phyloP scores from a whole-genome alignment of 1,140 invertebrate species.

The Mylabris phalerata region DNA sequence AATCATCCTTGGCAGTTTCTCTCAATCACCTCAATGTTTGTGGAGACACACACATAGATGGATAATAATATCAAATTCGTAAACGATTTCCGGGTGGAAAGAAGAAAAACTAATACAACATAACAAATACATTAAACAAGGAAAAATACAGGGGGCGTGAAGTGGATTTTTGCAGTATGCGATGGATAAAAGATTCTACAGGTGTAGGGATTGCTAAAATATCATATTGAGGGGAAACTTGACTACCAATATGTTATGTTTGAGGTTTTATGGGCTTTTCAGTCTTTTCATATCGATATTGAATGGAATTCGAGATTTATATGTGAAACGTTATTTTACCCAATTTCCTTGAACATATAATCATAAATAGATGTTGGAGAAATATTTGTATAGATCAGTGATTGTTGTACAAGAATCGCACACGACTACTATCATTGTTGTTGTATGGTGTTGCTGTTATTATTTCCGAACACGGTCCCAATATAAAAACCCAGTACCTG shows the following conservation, averaged over 20 bases:
- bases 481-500: constrained; percentile 11
- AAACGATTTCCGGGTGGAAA: not conserved
- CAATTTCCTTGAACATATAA: constrained; percentile 1
- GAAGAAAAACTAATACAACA: not conserved
- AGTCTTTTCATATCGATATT: constrained; percentile 31
- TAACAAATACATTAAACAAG: not conserved
- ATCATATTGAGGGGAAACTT: constrained; percentile 31
- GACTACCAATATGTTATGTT: constrained; percentile 29
- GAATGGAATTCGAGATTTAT: constrained; percentile 26
- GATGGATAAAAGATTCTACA: constrained; percentile 29
- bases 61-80: not conserved
- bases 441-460: not conserved
- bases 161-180: not conserved
- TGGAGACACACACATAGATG: not conserved
- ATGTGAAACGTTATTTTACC: not conserved
- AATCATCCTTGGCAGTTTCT: constrained; percentile 37
- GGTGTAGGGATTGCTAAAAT: constrained; percentile 33
- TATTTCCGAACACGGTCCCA: constrained; percentile 18
- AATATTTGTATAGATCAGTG: not conserved
- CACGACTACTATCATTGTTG: not conserved
- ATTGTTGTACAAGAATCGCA: not conserved
- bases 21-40: constrained; percentile 24
- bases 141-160: too few relatives aligned
- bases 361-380: constrained; percentile 3
- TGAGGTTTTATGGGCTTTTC: constrained; percentile 27